Conservation (phyloP, 2,113 vertebrate genomes). For the Poecile atricapillus region DNA sequence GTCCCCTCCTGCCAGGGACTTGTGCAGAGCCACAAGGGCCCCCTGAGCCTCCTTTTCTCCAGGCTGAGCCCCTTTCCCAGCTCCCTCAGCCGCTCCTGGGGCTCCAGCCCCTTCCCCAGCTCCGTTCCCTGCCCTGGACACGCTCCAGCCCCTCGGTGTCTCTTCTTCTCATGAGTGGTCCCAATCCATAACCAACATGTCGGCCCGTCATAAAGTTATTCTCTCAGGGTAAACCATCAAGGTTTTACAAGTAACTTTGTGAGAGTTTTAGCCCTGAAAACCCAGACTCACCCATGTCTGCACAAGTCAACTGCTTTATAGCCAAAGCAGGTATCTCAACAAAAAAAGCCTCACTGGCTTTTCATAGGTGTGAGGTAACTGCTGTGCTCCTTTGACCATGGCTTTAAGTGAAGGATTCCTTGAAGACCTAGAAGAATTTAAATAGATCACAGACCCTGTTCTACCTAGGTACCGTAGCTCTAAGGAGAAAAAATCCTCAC, state of each 20-base stretch:
- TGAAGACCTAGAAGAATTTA: background rate
- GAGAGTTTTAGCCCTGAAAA: background rate
- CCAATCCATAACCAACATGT: background rate
- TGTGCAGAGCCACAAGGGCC: background rate
- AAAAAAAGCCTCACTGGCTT: background rate
- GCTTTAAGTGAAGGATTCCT: background rate
- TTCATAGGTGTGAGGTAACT: background rate
- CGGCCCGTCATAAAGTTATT: fast-evolving
- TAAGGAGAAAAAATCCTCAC: background rate
- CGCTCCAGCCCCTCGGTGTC: fast-evolving
- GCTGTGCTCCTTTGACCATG: background rate
- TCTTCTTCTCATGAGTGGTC: fast-evolving
- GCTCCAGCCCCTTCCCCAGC: background rate
- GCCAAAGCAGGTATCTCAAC: background rate
- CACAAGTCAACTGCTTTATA: background rate
- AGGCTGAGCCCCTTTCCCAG: background rate
- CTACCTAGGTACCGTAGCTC: too few relatives aligned
- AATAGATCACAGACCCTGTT: background rate
- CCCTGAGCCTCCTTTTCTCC: background rate
- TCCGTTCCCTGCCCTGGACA: background rate
- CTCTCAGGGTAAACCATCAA: background rate
- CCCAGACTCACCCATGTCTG: background rate
- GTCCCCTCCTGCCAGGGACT: background rate
- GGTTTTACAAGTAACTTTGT: background rate
- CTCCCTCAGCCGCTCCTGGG: background rate